Percentiles rank a stretch among this genome's conserved stretches.
Conservation (phyloP, 64 coral and sea anemone genomes). For the Dendrophyllia cribrosa region DNA sequence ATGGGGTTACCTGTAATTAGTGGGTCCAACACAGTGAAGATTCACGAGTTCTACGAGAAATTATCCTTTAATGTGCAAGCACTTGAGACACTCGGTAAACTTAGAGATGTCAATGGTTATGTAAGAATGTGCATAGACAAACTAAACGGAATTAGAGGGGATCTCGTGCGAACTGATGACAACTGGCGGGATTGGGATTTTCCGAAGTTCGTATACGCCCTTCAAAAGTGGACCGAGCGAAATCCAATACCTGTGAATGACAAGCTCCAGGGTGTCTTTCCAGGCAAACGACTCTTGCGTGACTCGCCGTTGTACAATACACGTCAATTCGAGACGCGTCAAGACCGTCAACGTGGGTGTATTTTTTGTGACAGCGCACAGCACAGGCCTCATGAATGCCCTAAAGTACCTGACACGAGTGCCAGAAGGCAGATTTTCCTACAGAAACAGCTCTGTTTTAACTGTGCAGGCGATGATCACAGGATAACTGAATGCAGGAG, state of each 20-base stretch:
- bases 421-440: neutral
- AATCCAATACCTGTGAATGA: neutral
- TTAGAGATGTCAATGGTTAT: conserved; percentile 32
- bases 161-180: conserved; percentile 26
- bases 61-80: neutral
- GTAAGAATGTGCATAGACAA: conserved; percentile 48
- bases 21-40: neutral
- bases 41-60: conserved; percentile 21
- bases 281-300: no score
- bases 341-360: no score
- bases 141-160: conserved; percentile 37
- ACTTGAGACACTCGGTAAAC: conserved; percentile 37
- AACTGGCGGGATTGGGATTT: conserved; percentile 23
- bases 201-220: neutral
- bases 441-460: neutral
- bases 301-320: no score
- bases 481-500: no score
- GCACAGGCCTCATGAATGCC: neutral
- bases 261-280: neutral
- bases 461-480: neutral
- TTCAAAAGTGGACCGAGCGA: neutral
- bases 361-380: neutral
- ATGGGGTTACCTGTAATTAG: conserved; percentile 10
- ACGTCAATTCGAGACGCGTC: no score
- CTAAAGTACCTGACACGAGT: neutral